phyloP scores from a whole-genome alignment of 2,113 vertebrate genomes.

The Fregata magnificens region DNA sequence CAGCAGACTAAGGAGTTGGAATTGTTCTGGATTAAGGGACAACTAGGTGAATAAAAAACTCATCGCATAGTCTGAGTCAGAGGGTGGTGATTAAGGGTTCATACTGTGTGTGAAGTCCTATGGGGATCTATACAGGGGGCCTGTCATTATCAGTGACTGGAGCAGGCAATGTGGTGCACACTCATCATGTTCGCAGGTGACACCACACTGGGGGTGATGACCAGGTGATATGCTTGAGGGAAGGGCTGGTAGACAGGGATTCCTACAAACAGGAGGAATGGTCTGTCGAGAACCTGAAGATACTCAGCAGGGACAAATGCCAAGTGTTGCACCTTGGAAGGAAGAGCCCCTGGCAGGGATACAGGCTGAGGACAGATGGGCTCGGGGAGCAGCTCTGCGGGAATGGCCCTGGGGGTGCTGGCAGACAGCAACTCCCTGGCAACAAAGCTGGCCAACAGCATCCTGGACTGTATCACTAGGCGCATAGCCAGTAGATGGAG shows the following conservation, averaged over 20 bases:
- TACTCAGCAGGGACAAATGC: background rate
- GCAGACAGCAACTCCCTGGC: background rate
- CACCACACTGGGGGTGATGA: background rate
- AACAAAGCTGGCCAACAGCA: background rate
- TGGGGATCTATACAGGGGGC: accelerated
- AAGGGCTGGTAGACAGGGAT: background rate
- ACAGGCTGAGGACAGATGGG: background rate
- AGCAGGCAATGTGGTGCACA: background rate
- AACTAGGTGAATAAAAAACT: background rate
- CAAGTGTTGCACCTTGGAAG: background rate
- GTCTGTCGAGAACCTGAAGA: background rate
- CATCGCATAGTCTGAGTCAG: background rate
- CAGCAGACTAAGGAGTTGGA: background rate
- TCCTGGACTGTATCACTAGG: background rate
- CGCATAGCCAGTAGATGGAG: background rate
- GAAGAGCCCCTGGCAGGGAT: background rate
- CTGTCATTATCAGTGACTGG: background rate
- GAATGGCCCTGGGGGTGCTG: background rate
- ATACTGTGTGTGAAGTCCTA: background rate
- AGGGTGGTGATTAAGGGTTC: background rate
- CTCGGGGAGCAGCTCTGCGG: background rate
- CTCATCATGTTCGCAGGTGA: background rate
- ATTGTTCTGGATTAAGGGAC: background rate
- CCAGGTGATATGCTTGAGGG: background rate
- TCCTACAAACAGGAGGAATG: background rate